Base-by-base conservation (phyloP, 53 echinoderm and acorn worm genomes). In the Holothuria leucospilota region DNA sequence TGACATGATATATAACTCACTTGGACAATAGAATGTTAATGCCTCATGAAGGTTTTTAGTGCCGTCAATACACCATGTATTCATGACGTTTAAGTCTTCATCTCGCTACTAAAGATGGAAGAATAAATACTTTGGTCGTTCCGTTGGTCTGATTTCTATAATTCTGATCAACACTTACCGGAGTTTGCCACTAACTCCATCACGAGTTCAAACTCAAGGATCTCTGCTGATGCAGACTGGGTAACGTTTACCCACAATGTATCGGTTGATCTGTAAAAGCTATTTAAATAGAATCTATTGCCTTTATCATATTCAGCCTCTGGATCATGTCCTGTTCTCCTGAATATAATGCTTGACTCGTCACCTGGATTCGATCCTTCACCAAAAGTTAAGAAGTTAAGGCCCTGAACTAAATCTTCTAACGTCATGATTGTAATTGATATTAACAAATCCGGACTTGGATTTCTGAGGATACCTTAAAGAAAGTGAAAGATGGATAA, bases 181-280 rank as follows among this genome's bases (percentile, higher is more conserved):
- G 56, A 0, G 8, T 56, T 56, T 18, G 15, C 15, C 16, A 56
- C 15, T 56, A 56, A 56, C 5, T 56, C 75, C 51, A 75, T 26
- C 0, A 2, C 26, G 13, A 75, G 12, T 13, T 25, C 75, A 20
- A 75, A 23, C 20, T 25, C n/a, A 49, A 49, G 24, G 6, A 26
- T 8, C 49, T 51, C n/a, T 13, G 49, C 8, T 25, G 49, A 12
- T 23, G 53, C 52, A 25, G 75, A 20, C 9, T 49, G 25, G 6
- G 49, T 52, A 41, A 75, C 25, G 25, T 25, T 75, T n/a, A 75
- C 26, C 75, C 75, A 75, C n/a, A 75, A 52, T 75, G 52, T 41
- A 75, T 75, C 56, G 16, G 56, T 75, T 21, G 51, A 13, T 20
- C 49, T 25, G 41, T 51, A 49, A 13, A 75, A 12, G 25, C 12